Base-by-base conservation (phyloP, 2,888 invertebrate genomes). In the Vandiemenella viatica region DNA sequence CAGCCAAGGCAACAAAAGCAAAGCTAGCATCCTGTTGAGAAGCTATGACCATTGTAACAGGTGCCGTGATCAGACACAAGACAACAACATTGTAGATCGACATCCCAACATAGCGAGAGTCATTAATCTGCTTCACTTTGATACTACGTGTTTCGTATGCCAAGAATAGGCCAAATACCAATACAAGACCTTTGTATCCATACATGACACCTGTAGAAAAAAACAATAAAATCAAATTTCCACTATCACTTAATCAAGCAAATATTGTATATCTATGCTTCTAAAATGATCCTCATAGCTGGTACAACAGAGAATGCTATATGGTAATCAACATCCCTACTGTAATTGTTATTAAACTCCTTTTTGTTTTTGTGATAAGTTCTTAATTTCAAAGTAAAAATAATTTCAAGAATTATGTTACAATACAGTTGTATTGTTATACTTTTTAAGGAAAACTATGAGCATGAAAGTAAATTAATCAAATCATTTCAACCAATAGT, bases 41-140 rank as follows among this genome's bases (percentile, higher is more conserved):
- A 54, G 90, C 87, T 59, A 98, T 96, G 57, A 98, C 93, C 72
- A 97, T 79, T 40, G 92, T 90, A 50, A 98, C 96, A 0, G 98
- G 97, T 17, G 92, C 96, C 7, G 97, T 97, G 67, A 99, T 96
- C 60, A 97, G 74, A 66, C 96, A 96, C 47, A 98, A 75, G 37
- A 98, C 92, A 55, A 96, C 96, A 58, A 98, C 96, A 68, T 98
- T 98, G 75, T 98, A 99, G 65, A 99, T 97, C 63, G 95, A 91
- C 91, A 99, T 93, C 56, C 95, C 96, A 20, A 98, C 96, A 66
- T 95, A 92, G 61, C 96, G 80, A 1, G 95, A 93, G 71, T 99
- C 98, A 69, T 98, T 98, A 63, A 98, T 91, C 69, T 92, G 91
- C 57, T 88, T 84, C 50, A 97, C 84, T 72, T 97, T 98, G 56